phyloP scores from a whole-genome alignment of 1,140 invertebrate species.

The Leptinotarsa lineolata region DNA sequence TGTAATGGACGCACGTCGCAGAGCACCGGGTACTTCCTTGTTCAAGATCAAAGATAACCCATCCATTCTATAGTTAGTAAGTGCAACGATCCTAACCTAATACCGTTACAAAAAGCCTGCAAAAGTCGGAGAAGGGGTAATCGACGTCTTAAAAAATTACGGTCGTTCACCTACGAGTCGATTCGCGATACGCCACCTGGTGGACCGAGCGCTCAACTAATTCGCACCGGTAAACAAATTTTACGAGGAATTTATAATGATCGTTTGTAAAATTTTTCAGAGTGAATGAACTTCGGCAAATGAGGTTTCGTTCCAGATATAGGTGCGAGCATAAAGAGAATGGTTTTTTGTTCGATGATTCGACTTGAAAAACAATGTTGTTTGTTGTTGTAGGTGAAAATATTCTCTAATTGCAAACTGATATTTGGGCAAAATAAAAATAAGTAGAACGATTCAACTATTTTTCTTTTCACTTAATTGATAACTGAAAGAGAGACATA shows the following conservation, averaged over 20 bases:
- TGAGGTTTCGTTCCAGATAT: slow-evolving; percentile 18
- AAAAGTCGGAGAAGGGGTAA: slow-evolving; percentile 11
- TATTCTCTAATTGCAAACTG: too few species aligned
- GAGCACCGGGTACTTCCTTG: slow-evolving; percentile 12
- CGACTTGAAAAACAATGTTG: not conserved
- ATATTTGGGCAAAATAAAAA: too few species aligned
- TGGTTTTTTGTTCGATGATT: not conserved
- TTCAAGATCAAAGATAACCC: slow-evolving; percentile 26
- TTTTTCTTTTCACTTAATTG: too few species aligned
- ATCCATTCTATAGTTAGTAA: slow-evolving; percentile 26
- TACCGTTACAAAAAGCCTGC: slow-evolving; percentile 25
- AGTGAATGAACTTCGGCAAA: slow-evolving; percentile 26
- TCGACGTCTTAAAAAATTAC: slow-evolving; percentile 30
- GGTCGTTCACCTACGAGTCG: slow-evolving; percentile 25
- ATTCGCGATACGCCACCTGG: slow-evolving; percentile 24
- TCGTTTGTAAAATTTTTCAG: slow-evolving; percentile 22
- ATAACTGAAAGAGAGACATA: too few species aligned
- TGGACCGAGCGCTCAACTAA: slow-evolving; percentile 10
- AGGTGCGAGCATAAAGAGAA: not conserved
- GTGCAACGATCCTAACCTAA: slow-evolving; percentile 28
- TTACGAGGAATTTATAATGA: slow-evolving; percentile 28
- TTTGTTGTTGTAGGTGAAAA: not conserved
- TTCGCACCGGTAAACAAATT: slow-evolving; percentile 26
- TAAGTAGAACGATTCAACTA: too few species aligned
- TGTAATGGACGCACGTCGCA: not conserved